Conservation (phyloP, 2,888 invertebrate genomes). For the Sepioteuthis lessoniana region DNA sequence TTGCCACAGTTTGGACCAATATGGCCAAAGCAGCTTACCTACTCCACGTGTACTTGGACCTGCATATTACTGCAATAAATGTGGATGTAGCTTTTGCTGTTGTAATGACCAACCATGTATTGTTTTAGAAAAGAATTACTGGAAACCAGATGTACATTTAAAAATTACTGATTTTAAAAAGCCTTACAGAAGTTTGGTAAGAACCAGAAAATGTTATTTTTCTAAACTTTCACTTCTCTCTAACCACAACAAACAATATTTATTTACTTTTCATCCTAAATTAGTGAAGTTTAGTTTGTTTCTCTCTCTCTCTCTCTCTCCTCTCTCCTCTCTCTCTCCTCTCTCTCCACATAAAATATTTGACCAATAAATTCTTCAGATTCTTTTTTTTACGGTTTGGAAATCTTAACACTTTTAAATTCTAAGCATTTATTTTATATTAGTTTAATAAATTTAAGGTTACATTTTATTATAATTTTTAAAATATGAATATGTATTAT, state of each 20-base stretch:
- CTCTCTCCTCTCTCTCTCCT: neutral
- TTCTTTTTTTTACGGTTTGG: too few relatives aligned
- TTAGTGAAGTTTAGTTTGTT: neutral
- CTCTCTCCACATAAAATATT: too few relatives aligned
- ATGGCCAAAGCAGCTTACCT: neutral
- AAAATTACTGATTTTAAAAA: neutral
- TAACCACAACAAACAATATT: too few relatives aligned
- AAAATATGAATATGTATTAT: too few relatives aligned
- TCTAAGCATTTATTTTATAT: too few relatives aligned
- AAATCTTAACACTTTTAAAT: too few relatives aligned
- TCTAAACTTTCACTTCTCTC: neutral
- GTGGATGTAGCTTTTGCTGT: slow-evolving; percentile 15
- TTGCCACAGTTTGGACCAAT: neutral
- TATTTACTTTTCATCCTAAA: too few relatives aligned
- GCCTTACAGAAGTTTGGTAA: slow-evolving; percentile 13
- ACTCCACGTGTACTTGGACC: slow-evolving; percentile 21
- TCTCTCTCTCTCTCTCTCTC: neutral
- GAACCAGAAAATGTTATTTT: slow-evolving; percentile 8
- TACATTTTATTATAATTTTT: too few relatives aligned
- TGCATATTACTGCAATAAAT: slow-evolving; percentile 25
- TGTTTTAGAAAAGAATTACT: neutral
- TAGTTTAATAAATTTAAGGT: too few relatives aligned
- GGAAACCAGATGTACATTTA: slow-evolving; percentile 34
- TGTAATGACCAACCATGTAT: neutral
- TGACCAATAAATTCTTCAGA: too few relatives aligned